A percentile compares a stretch with the other conserved stretches of the same genome.
These are phyloP conservation scores for Cephus cinctus DNA, from an alignment of 1,140 invertebrate species.

Conservation along the genomic window DNA sequence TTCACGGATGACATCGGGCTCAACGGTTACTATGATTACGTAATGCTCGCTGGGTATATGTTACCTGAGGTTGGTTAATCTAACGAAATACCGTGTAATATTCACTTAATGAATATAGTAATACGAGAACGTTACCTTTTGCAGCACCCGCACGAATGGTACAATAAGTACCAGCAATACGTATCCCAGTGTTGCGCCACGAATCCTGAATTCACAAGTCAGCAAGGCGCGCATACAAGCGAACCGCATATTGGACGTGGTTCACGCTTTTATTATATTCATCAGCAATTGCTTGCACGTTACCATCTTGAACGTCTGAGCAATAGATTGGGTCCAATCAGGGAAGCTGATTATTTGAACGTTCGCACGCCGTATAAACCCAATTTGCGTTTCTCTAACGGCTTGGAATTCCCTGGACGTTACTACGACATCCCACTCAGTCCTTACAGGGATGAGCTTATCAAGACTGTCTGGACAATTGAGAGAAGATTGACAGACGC, in stretches of 20 bases:
- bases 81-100: no score
- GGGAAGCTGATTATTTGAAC: constrained; percentile 49
- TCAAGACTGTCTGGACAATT: constrained; percentile 54
- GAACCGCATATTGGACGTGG: constrained; percentile 41
- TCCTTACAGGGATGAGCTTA: constrained; percentile 50
- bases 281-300: constrained; percentile 56
- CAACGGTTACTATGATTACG: constrained; percentile 69
- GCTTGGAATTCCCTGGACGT: constrained; percentile 63
- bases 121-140: no score
- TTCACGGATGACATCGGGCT: constrained; percentile 73
- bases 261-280: constrained; percentile 52
- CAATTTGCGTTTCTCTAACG: constrained; percentile 62
- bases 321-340: constrained; percentile 51
- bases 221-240: no score
- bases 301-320: constrained; percentile 56
- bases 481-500: constrained; percentile 64
- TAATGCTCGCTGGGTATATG: constrained; percentile 61
- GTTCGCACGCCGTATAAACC: constrained; percentile 63
- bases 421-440: constrained; percentile 58
- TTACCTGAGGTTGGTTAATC: constrained; percentile 32
- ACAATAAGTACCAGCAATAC: no score
- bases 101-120: no score
- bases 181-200: no score
- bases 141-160: no score
- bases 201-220: no score